Conservation (phyloP, 2,113 vertebrate species). For the Vanacampus margaritifer region DNA sequence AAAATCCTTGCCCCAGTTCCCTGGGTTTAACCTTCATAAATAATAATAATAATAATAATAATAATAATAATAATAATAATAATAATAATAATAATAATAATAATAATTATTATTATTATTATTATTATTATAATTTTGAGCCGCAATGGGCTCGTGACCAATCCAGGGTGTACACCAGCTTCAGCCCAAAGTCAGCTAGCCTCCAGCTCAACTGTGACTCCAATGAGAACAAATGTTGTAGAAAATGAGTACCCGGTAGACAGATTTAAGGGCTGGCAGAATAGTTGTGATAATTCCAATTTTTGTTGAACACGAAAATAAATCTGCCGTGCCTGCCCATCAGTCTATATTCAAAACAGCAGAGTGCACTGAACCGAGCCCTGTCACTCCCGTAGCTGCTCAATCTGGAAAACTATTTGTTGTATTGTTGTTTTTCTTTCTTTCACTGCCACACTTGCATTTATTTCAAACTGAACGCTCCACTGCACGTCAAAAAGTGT, state of each 20-base stretch:
- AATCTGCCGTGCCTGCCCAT: background rate
- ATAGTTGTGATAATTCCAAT: background rate
- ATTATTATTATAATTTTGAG: too few species aligned
- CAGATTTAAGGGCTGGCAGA: background rate
- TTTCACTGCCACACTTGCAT: background rate
- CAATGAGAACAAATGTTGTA: background rate
- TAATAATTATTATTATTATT: too few species aligned
- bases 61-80: too few species aligned
- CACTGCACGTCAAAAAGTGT: background rate
- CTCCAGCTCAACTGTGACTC: too few species aligned
- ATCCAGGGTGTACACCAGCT: too few species aligned
- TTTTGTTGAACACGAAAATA: background rate
- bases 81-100: too few species aligned
- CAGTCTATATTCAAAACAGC: background rate
- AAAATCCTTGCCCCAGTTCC: too few species aligned
- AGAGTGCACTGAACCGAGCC: background rate
- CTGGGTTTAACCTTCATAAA: too few species aligned
- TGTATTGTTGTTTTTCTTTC: background rate
- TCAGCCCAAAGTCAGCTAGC: too few species aligned
- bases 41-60: too few species aligned
- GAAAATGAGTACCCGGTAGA: background rate
- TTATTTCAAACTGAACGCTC: background rate
- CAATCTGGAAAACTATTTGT: background rate
- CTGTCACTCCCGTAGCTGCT: background rate
- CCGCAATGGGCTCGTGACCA: too few species aligned